Evolutionary conservation across 1,140 invertebrate genomes (phyloP).

Genomic region (Leguminivora glycinivorella): DNA sequence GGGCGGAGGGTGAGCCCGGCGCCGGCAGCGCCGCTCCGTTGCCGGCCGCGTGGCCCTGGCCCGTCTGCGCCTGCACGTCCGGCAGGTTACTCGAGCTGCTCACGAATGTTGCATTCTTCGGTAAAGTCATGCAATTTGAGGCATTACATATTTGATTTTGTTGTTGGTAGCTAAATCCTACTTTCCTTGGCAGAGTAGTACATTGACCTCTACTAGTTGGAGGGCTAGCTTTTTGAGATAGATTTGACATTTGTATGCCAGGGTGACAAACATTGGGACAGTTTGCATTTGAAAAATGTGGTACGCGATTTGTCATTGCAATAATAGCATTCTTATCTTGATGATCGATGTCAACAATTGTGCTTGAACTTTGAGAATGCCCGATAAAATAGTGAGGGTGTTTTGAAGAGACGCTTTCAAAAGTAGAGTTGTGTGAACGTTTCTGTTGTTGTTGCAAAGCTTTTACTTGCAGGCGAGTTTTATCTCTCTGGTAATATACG

Average conservation of each 20-base stretch:
- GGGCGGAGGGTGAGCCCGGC: constrained; percentile 64
- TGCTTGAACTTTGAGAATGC: constrained; percentile 84
- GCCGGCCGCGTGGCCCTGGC: constrained; percentile 66
- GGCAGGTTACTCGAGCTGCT: constrained; percentile 80
- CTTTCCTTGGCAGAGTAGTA: constrained; percentile 83
- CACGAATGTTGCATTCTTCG: constrained; percentile 80
- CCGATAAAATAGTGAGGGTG: constrained; percentile 84
- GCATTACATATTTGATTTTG: constrained; percentile 75
- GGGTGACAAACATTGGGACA: constrained; percentile 80
- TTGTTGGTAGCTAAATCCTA: constrained; percentile 76
- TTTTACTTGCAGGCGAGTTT: constrained; percentile 89
- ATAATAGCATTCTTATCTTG: constrained; percentile 85
- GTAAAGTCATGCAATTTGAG: constrained; percentile 80
- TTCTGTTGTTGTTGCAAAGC: constrained; percentile 84
- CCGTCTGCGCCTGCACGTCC: constrained; percentile 75
- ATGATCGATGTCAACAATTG: constrained; percentile 90
- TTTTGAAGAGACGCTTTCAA: constrained; percentile 83
- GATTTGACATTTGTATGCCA: constrained; percentile 80
- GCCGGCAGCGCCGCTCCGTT: constrained; percentile 61
- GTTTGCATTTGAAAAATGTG: constrained; percentile 72
- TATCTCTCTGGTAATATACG: constrained; percentile 92
- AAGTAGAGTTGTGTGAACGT: constrained; percentile 85
- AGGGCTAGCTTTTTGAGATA: constrained; percentile 80
- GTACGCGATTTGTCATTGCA: constrained; percentile 79
- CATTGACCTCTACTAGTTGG: constrained; percentile 80